These are phyloP conservation scores for Mnemiopsis leidyi DNA, from an alignment of 37 sponge, comb jelly and placozoan genomes.

Conservation along the genomic window DNA sequence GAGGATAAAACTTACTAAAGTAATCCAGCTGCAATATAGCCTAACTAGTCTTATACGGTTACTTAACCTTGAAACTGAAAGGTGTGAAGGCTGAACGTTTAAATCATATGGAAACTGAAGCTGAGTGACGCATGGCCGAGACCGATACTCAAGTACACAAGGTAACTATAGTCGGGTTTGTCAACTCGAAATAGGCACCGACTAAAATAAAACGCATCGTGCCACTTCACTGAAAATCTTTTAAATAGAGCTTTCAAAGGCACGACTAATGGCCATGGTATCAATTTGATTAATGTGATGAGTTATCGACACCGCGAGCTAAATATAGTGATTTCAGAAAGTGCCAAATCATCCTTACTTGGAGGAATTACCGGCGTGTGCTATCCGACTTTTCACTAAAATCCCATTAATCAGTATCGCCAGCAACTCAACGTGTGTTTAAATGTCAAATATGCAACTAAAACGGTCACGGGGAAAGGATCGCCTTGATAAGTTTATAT, in stretches of 20 bases:
- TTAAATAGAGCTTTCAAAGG: background rate
- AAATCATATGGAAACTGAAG: background rate
- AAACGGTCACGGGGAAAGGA: no score
- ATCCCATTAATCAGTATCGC: no score
- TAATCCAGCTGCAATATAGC: no score
- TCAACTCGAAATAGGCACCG: no score
- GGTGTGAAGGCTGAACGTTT: background rate
- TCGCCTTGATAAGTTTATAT: background rate
- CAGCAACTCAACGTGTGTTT: background rate
- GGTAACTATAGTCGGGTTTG: no score
- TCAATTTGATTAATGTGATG: background rate
- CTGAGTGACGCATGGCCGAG: background rate
- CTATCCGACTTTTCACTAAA: no score
- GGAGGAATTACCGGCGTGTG: no score
- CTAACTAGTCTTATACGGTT: no score
- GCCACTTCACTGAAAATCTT: background rate
- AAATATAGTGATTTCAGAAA: background rate
- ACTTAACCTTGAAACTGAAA: background rate
- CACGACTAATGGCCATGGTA: background rate
- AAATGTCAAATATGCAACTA: no score
- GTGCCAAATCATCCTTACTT: background rate
- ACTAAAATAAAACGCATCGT: background rate
- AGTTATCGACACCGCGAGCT: background rate
- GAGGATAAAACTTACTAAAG: no score
- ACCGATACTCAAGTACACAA: no score